Evolutionary conservation across 2,113 vertebrate genomes (phyloP).

Genomic region (Ictalurus furcatus): DNA sequence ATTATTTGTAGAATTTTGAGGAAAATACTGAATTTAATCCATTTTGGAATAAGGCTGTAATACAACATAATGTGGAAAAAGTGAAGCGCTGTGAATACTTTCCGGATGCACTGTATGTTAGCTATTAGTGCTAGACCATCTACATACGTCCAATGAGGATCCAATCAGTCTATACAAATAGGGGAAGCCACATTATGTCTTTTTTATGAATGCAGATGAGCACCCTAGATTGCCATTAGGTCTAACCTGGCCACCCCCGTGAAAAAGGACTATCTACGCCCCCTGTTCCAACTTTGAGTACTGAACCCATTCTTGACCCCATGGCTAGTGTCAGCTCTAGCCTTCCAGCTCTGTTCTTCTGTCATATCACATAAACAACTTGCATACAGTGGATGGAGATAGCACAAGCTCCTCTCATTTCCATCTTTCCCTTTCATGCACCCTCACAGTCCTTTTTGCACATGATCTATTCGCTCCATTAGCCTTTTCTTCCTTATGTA

Average conservation of each 20-base stretch:
- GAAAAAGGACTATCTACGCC: background rate
- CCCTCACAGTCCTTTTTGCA: background rate
- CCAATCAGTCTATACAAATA: background rate
- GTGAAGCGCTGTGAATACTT: too few species aligned
- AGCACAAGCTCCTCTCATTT: slow-evolving; percentile 68
- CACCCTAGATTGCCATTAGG: background rate
- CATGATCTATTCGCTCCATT: background rate
- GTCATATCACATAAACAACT: slow-evolving; percentile 75
- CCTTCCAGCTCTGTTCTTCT: slow-evolving; percentile 71
- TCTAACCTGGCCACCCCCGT: background rate
- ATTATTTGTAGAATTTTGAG: too few species aligned
- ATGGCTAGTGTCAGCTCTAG: slow-evolving; percentile 72
- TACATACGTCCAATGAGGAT: too few species aligned
- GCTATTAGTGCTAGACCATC: background rate
- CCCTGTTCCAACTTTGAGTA: slow-evolving; percentile 39
- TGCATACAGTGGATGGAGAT: slow-evolving; percentile 69
- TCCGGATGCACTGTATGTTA: background rate
- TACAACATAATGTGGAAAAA: too few species aligned
- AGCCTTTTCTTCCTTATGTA: background rate
- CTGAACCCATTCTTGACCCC: slow-evolving; percentile 61
- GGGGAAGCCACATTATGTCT: background rate
- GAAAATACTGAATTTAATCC: too few species aligned
- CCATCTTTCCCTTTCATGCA: slow-evolving; percentile 52
- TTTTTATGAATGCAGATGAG: background rate
- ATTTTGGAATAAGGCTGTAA: too few species aligned